Evolutionary conservation across 1,140 invertebrate species (phyloP).

Genomic region (Bombus huntii): DNA sequence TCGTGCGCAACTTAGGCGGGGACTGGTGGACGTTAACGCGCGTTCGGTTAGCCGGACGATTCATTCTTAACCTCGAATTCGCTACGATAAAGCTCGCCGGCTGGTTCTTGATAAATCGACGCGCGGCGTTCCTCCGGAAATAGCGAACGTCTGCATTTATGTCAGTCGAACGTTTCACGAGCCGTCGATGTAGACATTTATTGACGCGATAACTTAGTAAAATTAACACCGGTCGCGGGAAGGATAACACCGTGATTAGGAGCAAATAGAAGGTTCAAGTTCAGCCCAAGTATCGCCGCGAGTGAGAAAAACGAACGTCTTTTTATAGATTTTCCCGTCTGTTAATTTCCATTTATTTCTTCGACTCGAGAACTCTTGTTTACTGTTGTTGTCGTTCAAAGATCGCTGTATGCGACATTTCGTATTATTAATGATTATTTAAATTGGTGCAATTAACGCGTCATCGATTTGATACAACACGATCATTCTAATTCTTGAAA

Average conservation of each 20-base stretch:
- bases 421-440: not conserved
- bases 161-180: slow-evolving; percentile 46
- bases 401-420: not conserved
- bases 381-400: not conserved
- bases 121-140: slow-evolving; percentile 59
- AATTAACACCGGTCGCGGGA: slow-evolving; percentile 59
- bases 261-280: slow-evolving; percentile 32
- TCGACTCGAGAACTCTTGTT: not conserved
- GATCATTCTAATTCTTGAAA: not conserved
- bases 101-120: slow-evolving; percentile 47
- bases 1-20: not conserved
- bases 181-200: slow-evolving; percentile 56
- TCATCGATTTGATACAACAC: not conserved
- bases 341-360: not conserved
- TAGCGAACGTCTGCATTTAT: slow-evolving; percentile 40
- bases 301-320: not conserved
- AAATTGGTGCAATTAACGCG: not conserved
- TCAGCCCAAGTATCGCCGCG: not conserved
- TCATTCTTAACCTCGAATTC: slow-evolving; percentile 49
- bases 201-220: slow-evolving; percentile 65
- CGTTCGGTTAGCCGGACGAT: not conserved
- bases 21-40: not conserved
- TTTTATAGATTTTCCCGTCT: not conserved
- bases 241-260: slow-evolving; percentile 15
- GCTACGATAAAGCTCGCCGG: slow-evolving; percentile 29